Conservation (phyloP, 2,797 vertebrate species). For the Hapalemur alaotrensis region DNA sequence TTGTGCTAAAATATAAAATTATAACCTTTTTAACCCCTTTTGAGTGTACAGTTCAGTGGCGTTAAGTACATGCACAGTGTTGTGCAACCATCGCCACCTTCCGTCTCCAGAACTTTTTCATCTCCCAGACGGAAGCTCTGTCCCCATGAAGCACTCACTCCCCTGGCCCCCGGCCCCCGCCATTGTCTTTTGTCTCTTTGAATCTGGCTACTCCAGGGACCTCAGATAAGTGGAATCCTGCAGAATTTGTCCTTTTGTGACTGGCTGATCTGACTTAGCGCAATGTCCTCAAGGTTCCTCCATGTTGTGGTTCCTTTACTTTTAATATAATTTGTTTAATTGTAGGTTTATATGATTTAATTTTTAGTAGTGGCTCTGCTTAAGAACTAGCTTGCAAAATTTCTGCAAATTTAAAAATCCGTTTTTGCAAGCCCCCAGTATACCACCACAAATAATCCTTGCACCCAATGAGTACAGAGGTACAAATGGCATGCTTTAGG, state of each 20-base stretch:
- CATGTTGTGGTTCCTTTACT: not conserved
- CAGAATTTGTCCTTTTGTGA: not conserved
- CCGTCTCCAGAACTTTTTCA: not conserved
- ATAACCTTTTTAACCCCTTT: not conserved
- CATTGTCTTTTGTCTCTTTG: not conserved
- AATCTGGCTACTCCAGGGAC: not conserved
- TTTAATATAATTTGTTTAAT: constrained; percentile 14
- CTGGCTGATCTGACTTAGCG: not conserved
- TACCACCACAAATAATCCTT: not conserved
- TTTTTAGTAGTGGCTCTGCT: not conserved
- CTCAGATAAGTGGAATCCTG: not conserved
- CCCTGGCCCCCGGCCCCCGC: not conserved
- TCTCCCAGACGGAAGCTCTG: not conserved
- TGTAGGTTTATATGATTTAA: not conserved
- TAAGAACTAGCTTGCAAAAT: not conserved
- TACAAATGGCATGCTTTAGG: not conserved
- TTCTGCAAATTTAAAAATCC: not conserved
- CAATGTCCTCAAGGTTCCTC: not conserved
- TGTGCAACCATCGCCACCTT: not conserved
- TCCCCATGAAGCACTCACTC: not conserved
- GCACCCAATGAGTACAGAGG: not conserved
- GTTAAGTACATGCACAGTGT: too few relatives aligned
- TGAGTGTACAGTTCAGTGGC: not conserved
- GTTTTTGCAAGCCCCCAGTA: not conserved
- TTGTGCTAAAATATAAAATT: not conserved